Conservation (phyloP, 2,113 vertebrate genomes). For the Tragelaphus strepsiceros region DNA sequence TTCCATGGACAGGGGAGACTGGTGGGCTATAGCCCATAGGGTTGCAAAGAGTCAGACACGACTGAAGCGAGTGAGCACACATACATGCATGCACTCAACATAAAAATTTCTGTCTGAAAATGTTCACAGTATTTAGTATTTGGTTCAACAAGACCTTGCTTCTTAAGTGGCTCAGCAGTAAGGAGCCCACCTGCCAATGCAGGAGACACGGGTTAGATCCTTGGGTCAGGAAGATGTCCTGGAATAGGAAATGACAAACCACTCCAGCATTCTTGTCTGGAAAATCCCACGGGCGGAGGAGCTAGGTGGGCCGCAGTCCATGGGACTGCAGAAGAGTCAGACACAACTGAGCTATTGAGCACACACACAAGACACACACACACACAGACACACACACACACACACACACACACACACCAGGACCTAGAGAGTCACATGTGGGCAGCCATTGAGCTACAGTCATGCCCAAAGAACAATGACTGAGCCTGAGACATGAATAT, state of each 20-base stretch:
- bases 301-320: background rate
- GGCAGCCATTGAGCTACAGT: background rate
- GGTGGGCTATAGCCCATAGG: background rate
- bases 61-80: background rate
- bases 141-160: background rate
- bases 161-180: background rate
- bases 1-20: background rate
- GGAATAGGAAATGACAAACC: background rate
- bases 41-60: background rate
- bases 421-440: fast-evolving
- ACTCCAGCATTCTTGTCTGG: background rate
- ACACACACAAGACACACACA: background rate
- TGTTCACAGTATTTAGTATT: background rate
- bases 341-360: background rate
- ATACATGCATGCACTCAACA: fast-evolving
- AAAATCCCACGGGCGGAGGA: background rate
- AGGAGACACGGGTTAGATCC: background rate
- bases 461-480: fast-evolving
- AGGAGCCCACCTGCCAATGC: background rate
- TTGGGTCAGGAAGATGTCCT: background rate
- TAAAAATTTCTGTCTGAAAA: background rate
- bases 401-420: background rate
- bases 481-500: fast-evolving
- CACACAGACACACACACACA: background rate
- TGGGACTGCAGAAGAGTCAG: background rate